Percentiles rank a stretch among this genome's conserved stretches.
Conservation (phyloP, 1,140 invertebrate species). For the Zaprionus tsacasi region DNA sequence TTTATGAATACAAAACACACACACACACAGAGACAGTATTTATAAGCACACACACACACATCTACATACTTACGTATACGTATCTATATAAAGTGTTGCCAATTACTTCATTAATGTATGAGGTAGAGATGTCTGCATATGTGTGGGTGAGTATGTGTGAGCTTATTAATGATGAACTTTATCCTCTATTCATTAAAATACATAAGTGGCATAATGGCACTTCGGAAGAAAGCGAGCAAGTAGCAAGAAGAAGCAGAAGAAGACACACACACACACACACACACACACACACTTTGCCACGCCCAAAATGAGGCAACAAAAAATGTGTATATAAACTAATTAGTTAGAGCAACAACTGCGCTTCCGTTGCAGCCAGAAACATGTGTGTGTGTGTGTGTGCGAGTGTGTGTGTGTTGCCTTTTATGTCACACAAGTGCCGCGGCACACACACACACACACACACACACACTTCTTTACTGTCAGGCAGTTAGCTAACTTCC, state of each 20-base stretch:
- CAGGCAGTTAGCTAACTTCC: conserved; percentile 66
- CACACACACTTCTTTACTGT: conserved; percentile 31
- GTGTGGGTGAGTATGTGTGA: conserved; percentile 82
- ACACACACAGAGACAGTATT: conserved; percentile 52
- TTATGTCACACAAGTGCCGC: conserved; percentile 80
- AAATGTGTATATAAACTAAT: conserved; percentile 70
- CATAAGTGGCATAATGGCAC: conserved; percentile 59
- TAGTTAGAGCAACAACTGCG: conserved; percentile 63
- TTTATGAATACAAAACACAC: conserved; percentile 42
- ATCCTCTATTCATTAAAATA: conserved; percentile 51
- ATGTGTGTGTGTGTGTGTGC: conserved; percentile 23
- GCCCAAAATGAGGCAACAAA: conserved; percentile 55
- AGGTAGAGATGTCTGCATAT: conserved; percentile 82
- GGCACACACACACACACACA: conserved; percentile 44
- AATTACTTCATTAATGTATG: conserved; percentile 83
- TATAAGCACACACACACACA: conserved; percentile 56
- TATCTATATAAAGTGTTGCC: conserved; percentile 77
- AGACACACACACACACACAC: conserved; percentile 35
- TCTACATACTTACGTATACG: conserved; percentile 65
- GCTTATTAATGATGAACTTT: conserved; percentile 78
- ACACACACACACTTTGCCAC: conserved; percentile 7
- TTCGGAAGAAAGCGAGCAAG: conserved; percentile 61
- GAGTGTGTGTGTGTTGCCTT: conserved; percentile 43
- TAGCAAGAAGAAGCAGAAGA: conserved; percentile 63
- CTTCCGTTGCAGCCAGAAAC: conserved; percentile 47